Evolutionary conservation across 2,113 vertebrate genomes (phyloP).

Genomic region (Manacus vitellinus): DNA sequence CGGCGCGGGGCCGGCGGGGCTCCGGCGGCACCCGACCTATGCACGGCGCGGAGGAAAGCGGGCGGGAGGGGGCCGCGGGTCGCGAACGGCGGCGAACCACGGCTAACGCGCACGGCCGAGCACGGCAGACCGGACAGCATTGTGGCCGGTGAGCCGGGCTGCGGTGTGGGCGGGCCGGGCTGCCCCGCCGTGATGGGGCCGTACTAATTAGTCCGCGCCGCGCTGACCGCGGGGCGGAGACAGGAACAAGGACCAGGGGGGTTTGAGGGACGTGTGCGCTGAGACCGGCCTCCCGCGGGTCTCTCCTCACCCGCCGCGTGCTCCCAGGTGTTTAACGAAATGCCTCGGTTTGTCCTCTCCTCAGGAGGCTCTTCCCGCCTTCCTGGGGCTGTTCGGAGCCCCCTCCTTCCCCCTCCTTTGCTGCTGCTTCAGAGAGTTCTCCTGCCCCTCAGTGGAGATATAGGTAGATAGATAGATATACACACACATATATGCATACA

Average conservation of each 20-base stretch:
- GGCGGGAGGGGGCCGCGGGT: constrained; percentile 23
- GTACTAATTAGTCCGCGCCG: too few species aligned
- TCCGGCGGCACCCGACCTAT: not conserved
- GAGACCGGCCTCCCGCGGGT: too few species aligned
- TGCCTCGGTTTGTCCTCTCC: not conserved
- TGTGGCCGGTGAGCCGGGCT: constrained; percentile 65
- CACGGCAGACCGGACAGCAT: constrained; percentile 76
- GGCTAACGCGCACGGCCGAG: constrained; percentile 39
- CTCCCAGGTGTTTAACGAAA: not conserved
- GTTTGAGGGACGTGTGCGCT: not conserved
- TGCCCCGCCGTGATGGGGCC: not conserved
- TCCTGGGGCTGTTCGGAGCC: not conserved
- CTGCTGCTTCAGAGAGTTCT: accelerated
- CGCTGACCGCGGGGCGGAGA: not conserved
- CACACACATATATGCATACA: not conserved
- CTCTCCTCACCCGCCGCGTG: not conserved
- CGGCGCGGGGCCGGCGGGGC: not conserved
- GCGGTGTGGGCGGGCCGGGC: not conserved
- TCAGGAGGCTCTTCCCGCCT: not conserved
- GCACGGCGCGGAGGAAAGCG: constrained; percentile 51
- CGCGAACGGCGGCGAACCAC: constrained; percentile 59
- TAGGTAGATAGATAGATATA: not conserved
- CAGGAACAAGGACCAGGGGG: too few species aligned
- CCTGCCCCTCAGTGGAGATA: not conserved
- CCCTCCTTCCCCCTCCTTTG: not conserved